Evolutionary conservation across 53 echinoderm and acorn worm genomes (phyloP), one percentile per base, ranked within the genome.

Genomic region (Arbacia lixula): DNA sequence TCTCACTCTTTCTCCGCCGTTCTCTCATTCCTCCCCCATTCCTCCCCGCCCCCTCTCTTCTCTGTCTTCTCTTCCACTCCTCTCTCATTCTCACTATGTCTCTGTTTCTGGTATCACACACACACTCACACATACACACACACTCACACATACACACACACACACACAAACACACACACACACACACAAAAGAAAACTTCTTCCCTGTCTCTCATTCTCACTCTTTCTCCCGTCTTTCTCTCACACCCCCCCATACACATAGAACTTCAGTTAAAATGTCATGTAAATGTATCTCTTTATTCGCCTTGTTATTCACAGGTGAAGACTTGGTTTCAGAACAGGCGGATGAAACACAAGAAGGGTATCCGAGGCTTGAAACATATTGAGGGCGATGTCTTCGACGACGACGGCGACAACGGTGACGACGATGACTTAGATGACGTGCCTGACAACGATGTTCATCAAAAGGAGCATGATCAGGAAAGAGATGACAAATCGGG

Each of bases 321-420:
- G 14, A 93, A 93, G 55, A 93, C 93, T 1, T 93, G 93, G 93
- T 93, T 93, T 53, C 93, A 91, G 67, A 91, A 93, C 54, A 67
- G 93, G 19, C 79, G 91, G 21, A 93, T 93, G 93, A 93, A 93
- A 37, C 72, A 91, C 29, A 93, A 93, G 91, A 93, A 93, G 14
- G 64, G 50, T 3, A 53, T 49, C 6, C 77, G 76, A 56, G 79
- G 39, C 24, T 27, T 60, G 11, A 14, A 6, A 28, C 34, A 32
- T 53, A 5, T 1, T 10, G 41, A 53, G 3, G 8, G 17, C 25
- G 72, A 72, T 30, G 32, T 2, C 2, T 36, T 39, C 79, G 41
- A 60, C 19, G 60, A 60, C 22, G 60, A 25, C 40, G 14, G 19
- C 26, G 60, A 38, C 11, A 21, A 57, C 19, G 60, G 36, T 16